Base-by-base conservation (phyloP, 1,140 invertebrate genomes). In the Zophobas morio region DNA sequence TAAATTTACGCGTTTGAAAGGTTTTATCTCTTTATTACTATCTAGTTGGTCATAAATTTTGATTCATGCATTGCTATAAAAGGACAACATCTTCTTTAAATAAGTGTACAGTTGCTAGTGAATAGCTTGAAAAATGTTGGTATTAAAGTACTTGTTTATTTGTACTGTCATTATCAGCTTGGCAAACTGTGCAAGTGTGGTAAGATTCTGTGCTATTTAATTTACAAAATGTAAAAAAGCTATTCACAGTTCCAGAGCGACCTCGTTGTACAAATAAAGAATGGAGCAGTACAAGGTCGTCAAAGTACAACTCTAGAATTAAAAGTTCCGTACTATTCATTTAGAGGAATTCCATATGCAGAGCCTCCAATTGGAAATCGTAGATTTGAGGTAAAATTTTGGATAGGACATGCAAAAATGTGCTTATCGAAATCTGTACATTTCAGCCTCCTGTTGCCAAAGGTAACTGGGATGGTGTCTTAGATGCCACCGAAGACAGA, bases 371-470 rank as follows among this genome's bases (percentile, higher is more conserved):
- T 46, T 8, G 39, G 20, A 1, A 20, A 66, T 20, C 60, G 40
- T 20, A 3, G 60, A 66, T 66, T 66, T 46, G 60, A 66, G 33
- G 60, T 66, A 66, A 66, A 1, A 54, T 46, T 20, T 20, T 20
- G 20, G 20, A 20, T 20, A 20, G 20, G 20, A 20, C 8, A 40
- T 54, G n/a, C 32, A 6, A 32, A 53, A 53, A 53, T 35, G 1
- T 35, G 4, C n/a, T 66, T n/a, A n/a, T 63, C 8, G 1, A 40
- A 53, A 71, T 71, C 1, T 33, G 4, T 37, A 1, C 20, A 20
- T 20, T 70, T 74, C n/a, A 78, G 77, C 57, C 77, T n/a, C 77
- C 77, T 6, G 60, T 75, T 39, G 47, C 77, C 36, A 75, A 75
- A 70, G 6, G n/a, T 2, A 54, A 39, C 2, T 78, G 77, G 77